Evolutionary conservation across 2,888 invertebrate species (phyloP).

Genomic region (Ethmia dodecea): DNA sequence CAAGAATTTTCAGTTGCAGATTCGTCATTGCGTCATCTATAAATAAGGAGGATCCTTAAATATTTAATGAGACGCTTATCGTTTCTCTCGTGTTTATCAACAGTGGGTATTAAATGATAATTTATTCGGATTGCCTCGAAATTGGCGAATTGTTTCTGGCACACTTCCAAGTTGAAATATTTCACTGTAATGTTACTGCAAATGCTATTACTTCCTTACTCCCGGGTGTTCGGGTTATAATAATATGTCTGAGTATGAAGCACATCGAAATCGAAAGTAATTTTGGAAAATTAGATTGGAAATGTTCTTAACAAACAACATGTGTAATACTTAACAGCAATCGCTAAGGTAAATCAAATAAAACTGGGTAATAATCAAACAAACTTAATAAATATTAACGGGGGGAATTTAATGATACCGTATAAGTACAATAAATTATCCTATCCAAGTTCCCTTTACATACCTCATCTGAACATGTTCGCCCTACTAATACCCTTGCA

Average conservation of each 20-base stretch:
- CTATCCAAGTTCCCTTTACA: slow-evolving; percentile 5
- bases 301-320: no score
- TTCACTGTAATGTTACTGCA: slow-evolving; percentile 47
- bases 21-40: no score
- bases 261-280: no score
- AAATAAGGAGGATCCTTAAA: slow-evolving; percentile 7
- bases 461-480: slow-evolving; percentile 7
- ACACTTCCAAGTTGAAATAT: slow-evolving; percentile 42
- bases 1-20: no score
- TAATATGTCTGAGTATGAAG: no score
- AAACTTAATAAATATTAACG: no score
- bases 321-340: no score
- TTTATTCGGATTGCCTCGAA: slow-evolving; percentile 42
- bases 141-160: slow-evolving; percentile 48
- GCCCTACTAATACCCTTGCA: slow-evolving; percentile 5
- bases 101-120: slow-evolving; percentile 36
- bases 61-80: slow-evolving; percentile 19
- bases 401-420: no score
- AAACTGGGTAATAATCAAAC: no score
- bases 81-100: slow-evolving; percentile 33
- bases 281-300: no score
- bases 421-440: no score
- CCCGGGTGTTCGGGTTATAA: slow-evolving; percentile 9
- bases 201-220: slow-evolving; percentile 39
- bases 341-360: no score